These are phyloP conservation scores for Acromyrmex charruanus DNA, from an alignment of 1,140 invertebrate species.

Conservation along the genomic window DNA sequence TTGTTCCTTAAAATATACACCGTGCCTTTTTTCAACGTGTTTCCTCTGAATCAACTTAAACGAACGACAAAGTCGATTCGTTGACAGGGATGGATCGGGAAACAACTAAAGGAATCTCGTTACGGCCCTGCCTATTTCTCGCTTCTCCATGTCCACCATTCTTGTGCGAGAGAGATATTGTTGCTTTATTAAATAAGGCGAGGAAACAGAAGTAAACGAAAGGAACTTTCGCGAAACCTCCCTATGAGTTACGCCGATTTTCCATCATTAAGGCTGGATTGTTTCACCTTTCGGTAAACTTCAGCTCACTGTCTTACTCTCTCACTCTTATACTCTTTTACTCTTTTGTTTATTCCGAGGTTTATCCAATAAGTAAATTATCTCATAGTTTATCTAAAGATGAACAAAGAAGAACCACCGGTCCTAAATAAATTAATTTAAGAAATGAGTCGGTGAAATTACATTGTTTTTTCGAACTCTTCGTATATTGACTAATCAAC, in stretches of 20 bases:
- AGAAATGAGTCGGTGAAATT: conserved; percentile 7
- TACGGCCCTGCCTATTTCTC: conserved; percentile 33
- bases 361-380: no score
- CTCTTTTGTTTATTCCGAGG: no score
- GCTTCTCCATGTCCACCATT: background rate
- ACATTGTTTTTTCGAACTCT: background rate
- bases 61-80: conserved; percentile 9
- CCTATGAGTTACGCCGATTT: conserved; percentile 16
- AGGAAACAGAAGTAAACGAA: conserved; percentile 16
- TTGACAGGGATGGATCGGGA: conserved; percentile 22
- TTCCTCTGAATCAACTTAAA: conserved; percentile 3
- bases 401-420: no score
- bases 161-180: conserved; percentile 30
- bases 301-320: no score
- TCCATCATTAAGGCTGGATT: background rate
- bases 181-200: background rate
- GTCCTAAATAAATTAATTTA: background rate
- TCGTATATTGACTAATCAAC: background rate
- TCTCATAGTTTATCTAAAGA: no score
- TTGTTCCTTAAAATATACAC: background rate
- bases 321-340: no score
- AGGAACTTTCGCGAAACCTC: background rate
- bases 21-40: background rate
- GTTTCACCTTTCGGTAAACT: no score
- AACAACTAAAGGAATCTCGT: conserved; percentile 41